phyloP scores from a whole-genome alignment of 2,888 invertebrate species.

The Cataglyphis rosenhaueri region DNA sequence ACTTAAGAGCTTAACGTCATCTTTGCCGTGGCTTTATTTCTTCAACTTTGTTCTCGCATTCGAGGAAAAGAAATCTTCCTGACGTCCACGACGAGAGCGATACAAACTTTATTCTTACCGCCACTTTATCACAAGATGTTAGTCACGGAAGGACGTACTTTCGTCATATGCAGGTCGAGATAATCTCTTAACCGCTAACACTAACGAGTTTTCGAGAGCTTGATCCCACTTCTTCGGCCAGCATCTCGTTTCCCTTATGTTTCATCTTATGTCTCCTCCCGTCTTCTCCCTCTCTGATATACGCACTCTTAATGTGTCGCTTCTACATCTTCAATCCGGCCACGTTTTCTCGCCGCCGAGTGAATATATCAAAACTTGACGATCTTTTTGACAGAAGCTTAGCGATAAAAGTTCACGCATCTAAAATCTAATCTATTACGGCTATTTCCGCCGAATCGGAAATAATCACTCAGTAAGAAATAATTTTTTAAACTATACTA shows the following conservation, averaged over 20 bases:
- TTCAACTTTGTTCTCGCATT: slow-evolving; percentile 66
- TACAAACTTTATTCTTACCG: slow-evolving; percentile 85
- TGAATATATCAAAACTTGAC: slow-evolving; percentile 29
- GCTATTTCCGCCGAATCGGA: slow-evolving; percentile 31
- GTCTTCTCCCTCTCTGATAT: slow-evolving; percentile 21
- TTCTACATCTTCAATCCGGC: slow-evolving; percentile 10
- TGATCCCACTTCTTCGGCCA: slow-evolving; percentile 55
- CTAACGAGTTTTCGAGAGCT: slow-evolving; percentile 71
- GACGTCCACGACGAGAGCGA: slow-evolving; percentile 74
- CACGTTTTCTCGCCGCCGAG: slow-evolving; percentile 10
- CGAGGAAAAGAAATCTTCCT: slow-evolving; percentile 71
- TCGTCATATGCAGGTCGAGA: slow-evolving; percentile 69
- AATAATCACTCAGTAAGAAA: slow-evolving; percentile 40
- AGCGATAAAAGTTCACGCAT: slow-evolving; percentile 50
- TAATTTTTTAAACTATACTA: slow-evolving; percentile 58
- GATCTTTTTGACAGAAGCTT: slow-evolving; percentile 3
- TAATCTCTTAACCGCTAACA: slow-evolving; percentile 74
- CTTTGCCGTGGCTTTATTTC: slow-evolving; percentile 62
- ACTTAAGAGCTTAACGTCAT: slow-evolving; percentile 80
- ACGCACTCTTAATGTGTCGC: slow-evolving; percentile 1
- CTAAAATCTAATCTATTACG: slow-evolving; percentile 58
- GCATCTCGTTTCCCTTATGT: slow-evolving; percentile 59
- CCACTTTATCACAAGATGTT: slow-evolving; percentile 83
- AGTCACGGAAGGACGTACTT: slow-evolving; percentile 76
- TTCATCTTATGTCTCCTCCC: slow-evolving; percentile 53